Evolutionary conservation across 1,140 invertebrate genomes (phyloP).

Genomic region (Microvelia longipes): DNA sequence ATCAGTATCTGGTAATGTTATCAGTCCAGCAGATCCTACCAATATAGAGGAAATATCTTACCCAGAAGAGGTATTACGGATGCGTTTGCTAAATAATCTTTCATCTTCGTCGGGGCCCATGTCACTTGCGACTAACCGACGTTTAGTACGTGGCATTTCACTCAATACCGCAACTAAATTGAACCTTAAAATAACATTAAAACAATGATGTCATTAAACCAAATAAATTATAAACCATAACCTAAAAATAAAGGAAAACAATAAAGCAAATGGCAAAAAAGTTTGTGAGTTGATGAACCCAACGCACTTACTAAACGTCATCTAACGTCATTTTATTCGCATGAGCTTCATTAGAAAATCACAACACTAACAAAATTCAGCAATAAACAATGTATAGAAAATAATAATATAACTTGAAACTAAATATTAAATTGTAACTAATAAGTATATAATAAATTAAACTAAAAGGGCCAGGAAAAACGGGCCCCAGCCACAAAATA

Average conservation of each 20-base stretch:
- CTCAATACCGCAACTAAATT: background rate
- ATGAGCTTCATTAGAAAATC: background rate
- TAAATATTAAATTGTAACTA: background rate
- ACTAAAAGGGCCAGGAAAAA: background rate
- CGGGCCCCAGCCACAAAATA: background rate
- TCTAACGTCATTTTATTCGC: background rate
- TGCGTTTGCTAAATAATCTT: constrained; percentile 21
- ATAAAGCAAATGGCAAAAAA: background rate
- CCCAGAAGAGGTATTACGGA: constrained; percentile 20
- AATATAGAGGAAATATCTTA: no score
- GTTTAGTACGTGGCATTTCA: constrained; percentile 25
- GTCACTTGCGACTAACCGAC: constrained; percentile 14
- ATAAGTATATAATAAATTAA: background rate
- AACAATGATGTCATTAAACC: background rate
- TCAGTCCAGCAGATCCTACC: no score
- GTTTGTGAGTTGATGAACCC: background rate
- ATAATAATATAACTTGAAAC: background rate
- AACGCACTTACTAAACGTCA: background rate
- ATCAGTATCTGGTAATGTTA: no score
- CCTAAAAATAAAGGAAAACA: background rate
- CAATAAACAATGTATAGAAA: background rate
- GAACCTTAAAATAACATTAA: background rate
- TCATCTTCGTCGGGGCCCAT: constrained; percentile 24
- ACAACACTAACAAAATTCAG: background rate
- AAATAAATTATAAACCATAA: background rate